Conservation (phyloP, 2,113 vertebrate species). For the Apus apus region DNA sequence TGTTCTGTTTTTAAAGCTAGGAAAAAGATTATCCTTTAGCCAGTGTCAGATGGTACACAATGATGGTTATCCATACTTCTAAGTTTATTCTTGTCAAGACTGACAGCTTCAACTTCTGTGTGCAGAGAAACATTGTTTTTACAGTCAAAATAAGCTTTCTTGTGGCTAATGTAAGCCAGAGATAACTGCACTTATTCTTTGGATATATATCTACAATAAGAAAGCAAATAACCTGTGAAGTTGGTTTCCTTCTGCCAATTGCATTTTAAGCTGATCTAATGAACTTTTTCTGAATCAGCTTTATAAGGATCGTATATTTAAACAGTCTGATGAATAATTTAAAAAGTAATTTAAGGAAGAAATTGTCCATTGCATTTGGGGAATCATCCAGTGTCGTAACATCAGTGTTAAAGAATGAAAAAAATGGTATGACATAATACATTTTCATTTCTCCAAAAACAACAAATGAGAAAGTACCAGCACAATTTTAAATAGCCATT, state of each 20-base stretch:
- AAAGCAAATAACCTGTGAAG: neutral
- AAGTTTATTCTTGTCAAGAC: conserved; percentile 71
- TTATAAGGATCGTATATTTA: neutral
- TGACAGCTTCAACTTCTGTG: conserved; percentile 66
- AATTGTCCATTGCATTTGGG: neutral
- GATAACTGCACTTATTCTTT: neutral
- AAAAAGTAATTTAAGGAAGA: neutral
- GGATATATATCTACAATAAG: neutral
- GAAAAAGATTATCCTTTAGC: neutral
- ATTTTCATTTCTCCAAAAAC: neutral
- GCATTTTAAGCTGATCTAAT: neutral
- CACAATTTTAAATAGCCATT: neutral
- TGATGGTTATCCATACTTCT: conserved; percentile 61
- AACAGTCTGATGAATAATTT: neutral
- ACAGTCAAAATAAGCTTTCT: conserved; percentile 31
- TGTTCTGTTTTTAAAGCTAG: neutral
- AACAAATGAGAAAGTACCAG: neutral
- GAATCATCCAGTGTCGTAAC: neutral
- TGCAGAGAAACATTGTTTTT: neutral
- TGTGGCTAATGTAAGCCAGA: neutral
- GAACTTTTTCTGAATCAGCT: neutral
- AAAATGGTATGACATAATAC: neutral
- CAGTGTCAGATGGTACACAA: neutral
- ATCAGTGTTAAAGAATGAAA: neutral
- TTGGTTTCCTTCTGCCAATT: neutral